Evolutionary conservation across 1,140 invertebrate genomes (phyloP).

Genomic region (Ylistrum balloti): DNA sequence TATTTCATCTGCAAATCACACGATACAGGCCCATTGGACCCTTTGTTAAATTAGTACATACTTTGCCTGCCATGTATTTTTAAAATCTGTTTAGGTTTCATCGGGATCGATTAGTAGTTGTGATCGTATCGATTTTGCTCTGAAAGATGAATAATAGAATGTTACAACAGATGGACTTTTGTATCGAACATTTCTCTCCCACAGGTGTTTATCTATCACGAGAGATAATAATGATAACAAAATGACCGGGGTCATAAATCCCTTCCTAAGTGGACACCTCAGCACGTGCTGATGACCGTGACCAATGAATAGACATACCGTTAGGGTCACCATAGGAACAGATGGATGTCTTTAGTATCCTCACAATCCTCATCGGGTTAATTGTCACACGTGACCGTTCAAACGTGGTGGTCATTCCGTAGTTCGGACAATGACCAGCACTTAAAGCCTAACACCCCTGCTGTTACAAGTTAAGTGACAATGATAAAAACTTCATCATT

Average conservation of each 20-base stretch:
- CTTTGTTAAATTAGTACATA: no score
- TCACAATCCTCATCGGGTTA: not conserved
- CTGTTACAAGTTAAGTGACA: not conserved
- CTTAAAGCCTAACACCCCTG: not conserved
- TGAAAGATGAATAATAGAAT: no score
- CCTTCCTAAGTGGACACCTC: not conserved
- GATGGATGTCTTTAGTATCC: not conserved
- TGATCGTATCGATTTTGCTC: no score
- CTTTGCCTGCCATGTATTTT: no score
- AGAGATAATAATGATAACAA: not conserved
- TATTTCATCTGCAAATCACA: no score
- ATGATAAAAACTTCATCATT: not conserved
- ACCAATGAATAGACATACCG: not conserved
- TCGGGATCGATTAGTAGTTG: no score
- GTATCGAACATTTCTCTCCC: not conserved
- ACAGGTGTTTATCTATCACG: not conserved
- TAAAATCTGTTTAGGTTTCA: no score
- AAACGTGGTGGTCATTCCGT: not conserved
- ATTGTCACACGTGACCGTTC: not conserved
- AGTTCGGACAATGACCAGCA: not conserved
- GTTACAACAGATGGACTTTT: not conserved
- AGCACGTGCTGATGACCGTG: constrained; percentile 16
- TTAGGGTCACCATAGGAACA: not conserved
- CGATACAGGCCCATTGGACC: no score
- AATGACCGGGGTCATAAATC: not conserved